A percentile compares a stretch with the other conserved stretches of the same genome.
Evolutionary conservation across 2,113 vertebrate species (phyloP).

Genomic region (Micromys minutus): DNA sequence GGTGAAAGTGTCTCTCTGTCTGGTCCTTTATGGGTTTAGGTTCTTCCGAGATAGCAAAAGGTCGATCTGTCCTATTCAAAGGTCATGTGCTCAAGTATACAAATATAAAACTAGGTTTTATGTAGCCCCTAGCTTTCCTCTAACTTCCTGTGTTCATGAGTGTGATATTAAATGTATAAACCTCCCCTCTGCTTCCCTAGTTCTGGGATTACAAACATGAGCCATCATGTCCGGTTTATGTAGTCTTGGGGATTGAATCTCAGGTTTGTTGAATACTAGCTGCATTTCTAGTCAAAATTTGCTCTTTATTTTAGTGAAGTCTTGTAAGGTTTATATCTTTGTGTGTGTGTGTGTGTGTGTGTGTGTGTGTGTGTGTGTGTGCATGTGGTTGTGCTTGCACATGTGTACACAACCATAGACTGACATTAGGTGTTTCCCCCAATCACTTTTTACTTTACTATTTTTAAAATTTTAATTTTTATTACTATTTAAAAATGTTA

Average conservation of each 20-base stretch:
- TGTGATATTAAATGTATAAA: neutral
- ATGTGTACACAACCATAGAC: neutral
- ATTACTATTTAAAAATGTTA: neutral
- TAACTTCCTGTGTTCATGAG: neutral
- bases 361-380: neutral
- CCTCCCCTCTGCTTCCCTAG: neutral
- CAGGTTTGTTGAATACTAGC: neutral
- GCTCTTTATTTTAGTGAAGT: constrained; percentile 44
- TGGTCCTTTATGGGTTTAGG: neutral
- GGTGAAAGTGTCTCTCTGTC: neutral
- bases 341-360: too few relatives aligned
- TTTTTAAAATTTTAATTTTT: neutral
- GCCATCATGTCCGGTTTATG: neutral
- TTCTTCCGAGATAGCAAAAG: neutral
- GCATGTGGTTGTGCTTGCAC: neutral
- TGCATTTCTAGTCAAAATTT: neutral
- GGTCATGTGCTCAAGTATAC: neutral
- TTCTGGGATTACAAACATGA: too few relatives aligned
- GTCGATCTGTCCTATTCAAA: neutral
- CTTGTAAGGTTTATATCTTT: constrained; percentile 21
- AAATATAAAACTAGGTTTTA: neutral
- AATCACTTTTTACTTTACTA: neutral
- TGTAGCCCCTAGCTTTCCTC: neutral
- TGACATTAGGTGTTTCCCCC: neutral
- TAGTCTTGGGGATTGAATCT: neutral